Evolutionary conservation across 2,797 vertebrate genomes (phyloP).

Genomic region (Cephalopachus bancanus): DNA sequence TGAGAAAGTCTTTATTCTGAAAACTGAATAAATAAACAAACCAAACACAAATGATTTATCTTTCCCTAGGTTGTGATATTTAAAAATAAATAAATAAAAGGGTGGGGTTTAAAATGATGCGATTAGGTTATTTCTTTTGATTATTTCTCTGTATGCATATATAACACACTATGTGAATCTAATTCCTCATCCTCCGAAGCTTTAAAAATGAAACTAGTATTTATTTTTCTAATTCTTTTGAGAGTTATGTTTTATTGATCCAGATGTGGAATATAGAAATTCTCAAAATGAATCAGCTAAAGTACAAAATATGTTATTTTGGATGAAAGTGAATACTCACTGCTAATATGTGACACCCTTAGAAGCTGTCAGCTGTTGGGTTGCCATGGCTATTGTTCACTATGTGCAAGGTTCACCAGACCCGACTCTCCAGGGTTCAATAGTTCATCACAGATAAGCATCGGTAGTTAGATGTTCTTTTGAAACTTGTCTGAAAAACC

Average conservation of each 20-base stretch:
- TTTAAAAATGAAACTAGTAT: background rate
- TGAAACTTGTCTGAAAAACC: slow-evolving; percentile 54
- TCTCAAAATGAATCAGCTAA: slow-evolving; percentile 33
- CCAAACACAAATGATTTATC: background rate
- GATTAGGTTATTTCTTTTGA: background rate
- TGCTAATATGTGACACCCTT: background rate
- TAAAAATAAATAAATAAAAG: background rate
- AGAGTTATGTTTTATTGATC: background rate
- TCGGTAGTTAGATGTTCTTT: background rate
- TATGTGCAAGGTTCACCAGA: background rate
- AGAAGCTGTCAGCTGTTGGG: background rate
- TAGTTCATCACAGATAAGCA: background rate
- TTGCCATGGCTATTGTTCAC: background rate
- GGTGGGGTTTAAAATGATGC: background rate
- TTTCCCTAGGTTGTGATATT: background rate
- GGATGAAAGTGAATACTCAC: background rate
- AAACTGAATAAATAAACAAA: slow-evolving; percentile 55
- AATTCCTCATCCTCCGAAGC: background rate
- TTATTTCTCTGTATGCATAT: background rate
- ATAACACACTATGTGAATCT: background rate
- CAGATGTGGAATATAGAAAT: background rate
- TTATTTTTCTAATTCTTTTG: slow-evolving; percentile 15
- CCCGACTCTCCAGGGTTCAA: background rate
- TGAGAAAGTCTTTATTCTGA: slow-evolving; percentile 32
- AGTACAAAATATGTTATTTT: background rate